Conservation (phyloP, 2,888 invertebrate genomes). For the Erebia palarica region DNA sequence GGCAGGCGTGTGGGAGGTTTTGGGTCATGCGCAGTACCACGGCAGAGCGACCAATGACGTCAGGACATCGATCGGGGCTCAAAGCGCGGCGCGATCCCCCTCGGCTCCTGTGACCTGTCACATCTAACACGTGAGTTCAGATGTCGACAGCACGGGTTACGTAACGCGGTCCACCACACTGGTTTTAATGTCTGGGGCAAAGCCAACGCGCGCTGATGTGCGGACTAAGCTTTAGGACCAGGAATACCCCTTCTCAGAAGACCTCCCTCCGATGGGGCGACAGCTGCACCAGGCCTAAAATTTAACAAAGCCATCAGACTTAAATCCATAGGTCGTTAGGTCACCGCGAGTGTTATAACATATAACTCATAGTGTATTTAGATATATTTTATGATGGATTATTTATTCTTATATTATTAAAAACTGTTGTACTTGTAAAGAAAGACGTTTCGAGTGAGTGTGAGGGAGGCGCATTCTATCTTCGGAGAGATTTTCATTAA, state of each 20-base stretch:
- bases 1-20: slow-evolving; percentile 43
- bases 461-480: slow-evolving; percentile 28
- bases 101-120: slow-evolving; percentile 54
- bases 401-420: slow-evolving; percentile 48
- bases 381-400: slow-evolving; percentile 55
- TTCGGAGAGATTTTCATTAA: slow-evolving; percentile 37
- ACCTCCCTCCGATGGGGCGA: slow-evolving; percentile 98
- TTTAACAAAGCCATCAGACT: slow-evolving; percentile 23
- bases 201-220: slow-evolving; percentile 89
- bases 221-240: slow-evolving; percentile 97
- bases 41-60: slow-evolving; percentile 64
- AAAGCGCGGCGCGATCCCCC: slow-evolving; percentile 45
- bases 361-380: slow-evolving; percentile 45
- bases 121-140: slow-evolving; percentile 57
- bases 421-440: slow-evolving; percentile 38
- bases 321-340: slow-evolving; percentile 27
- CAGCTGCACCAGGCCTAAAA: slow-evolving; percentile 83
- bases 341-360: slow-evolving; percentile 42
- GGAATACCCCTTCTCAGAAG: slow-evolving; percentile 98
- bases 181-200: slow-evolving; percentile 58
- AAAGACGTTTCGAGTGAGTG: slow-evolving; percentile 43
- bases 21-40: slow-evolving; percentile 48
- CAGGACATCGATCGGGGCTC: slow-evolving; percentile 67
- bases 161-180: slow-evolving; percentile 55
- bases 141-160: slow-evolving; percentile 57